Base-by-base conservation (phyloP, 92 coral and sea anemone species). In the Palythoa heliodiscus region DNA sequence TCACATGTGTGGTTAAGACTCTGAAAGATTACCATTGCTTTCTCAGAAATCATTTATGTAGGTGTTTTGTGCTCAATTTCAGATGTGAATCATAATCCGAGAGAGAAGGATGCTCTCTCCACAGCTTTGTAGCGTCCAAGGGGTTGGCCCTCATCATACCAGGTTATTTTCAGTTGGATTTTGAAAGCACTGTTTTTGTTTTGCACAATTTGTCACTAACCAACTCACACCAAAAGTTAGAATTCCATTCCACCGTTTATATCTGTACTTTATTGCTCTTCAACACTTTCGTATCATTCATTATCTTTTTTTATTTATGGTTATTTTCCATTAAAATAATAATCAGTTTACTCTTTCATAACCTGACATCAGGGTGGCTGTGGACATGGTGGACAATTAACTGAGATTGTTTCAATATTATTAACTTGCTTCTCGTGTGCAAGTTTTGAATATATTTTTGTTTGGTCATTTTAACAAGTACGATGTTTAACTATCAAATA, bases 31-130 rank as follows among this genome's bases (percentile, higher is more conserved):
- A 43, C 50, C 7, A 43, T 43, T 43, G 50, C 50, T 75, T 19
- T 23, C 16, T 35, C 47, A 14, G 73, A 43, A 63, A 12, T 20
- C 60, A 40, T 15, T 64, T 16, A 66, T 64, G 63, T 66, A 43
- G 84, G 73, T 80, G 39, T 66, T 80, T 29, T 67, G 72, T 80
- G 84, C 84, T 80, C 84, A 60, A 17, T 80, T 80, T 80, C 84
- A 80, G 84, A 80, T 80, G 74, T 66, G 84, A 80, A 80, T 80
- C 84, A 66, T 80, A 80, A 80, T 66, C 60, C 66, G 39, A 80
- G 84, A 66, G 43, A 66, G 22, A 80, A 48, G 84, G 84, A 66
- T 3, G 60, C 43, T 80, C 84, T 80, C 73, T 80, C 84, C 84
- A 80, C 84, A 47, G 84, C 84, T 63, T 68, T 80, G 74, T 80